Evolutionary conservation across 2,888 invertebrate genomes (phyloP), one percentile per base, ranked within the genome.

Genomic region (Pseudanteris insignis): DNA sequence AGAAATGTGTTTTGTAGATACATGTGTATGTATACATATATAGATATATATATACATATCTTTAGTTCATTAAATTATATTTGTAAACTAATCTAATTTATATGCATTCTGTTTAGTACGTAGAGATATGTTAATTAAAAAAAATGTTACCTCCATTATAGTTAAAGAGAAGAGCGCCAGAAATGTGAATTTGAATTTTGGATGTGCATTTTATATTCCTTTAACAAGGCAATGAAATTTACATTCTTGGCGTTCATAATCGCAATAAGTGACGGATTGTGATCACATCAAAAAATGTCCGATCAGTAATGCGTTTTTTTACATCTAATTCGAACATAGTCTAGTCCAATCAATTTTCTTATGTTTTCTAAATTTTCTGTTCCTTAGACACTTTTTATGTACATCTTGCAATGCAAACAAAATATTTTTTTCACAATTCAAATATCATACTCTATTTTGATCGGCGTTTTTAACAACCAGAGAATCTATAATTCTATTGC

Each of bases 1-100:
- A 57, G 40, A 32, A 43, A 14, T 34, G 55, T 30, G 34, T 53
- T 53, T 57, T 62, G 62, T 62, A 62, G 57, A 62, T 62, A n/a
- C n/a, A n/a, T n/a, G n/a, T n/a, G n/a, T n/a, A n/a, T n/a, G n/a
- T n/a, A n/a, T n/a, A n/a, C n/a, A 62, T 51, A 62, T 32, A 51
- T 18, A 18, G 18, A 18, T 6, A 6, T 4, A 18, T 61, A 61
- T 50, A 61, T 61, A 61, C 46, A 61, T 32, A 47, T n/a, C n/a
- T 21, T 30, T 57, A 57, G 37, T 46, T 28, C 15, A 6, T 44
- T 58, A 54, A 62, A 51, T 62, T 50, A 54, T 57, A 33, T 51
- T 34, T 33, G 33, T 50, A 38, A 50, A 41, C 8, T 33, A 55
- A 61, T 34, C n/a, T 50, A 53, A 62, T 51, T 51, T 48, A 57